Evolutionary conservation across 2,888 invertebrate genomes (phyloP).

Genomic region (Caenorhabditis uteleia): DNA sequence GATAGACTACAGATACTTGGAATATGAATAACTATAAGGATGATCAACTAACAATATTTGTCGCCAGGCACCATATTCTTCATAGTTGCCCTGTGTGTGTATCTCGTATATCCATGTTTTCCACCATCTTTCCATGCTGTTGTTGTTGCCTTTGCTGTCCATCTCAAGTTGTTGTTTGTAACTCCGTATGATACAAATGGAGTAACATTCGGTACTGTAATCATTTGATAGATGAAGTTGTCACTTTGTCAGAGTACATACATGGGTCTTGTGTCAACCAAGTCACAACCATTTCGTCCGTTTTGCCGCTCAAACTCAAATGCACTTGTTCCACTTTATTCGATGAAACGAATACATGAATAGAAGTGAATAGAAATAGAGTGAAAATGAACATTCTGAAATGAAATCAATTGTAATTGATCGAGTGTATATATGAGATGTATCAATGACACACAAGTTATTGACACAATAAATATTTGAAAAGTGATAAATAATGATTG

Average conservation of each 20-base stretch:
- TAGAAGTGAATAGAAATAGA: no score
- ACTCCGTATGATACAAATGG: slow-evolving; percentile 26
- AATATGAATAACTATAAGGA: neutral
- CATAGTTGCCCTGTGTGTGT: slow-evolving; percentile 30
- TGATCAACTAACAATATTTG: slow-evolving; percentile 40
- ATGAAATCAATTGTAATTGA: no score
- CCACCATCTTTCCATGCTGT: slow-evolving; percentile 36
- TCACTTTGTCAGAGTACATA: slow-evolving; percentile 24
- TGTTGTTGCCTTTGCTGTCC: slow-evolving; percentile 27
- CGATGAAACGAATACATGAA: no score
- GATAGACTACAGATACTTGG: slow-evolving; percentile 50
- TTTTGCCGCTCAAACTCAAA: slow-evolving; percentile 33
- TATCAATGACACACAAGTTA: no score
- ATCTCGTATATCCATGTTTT: slow-evolving; percentile 11
- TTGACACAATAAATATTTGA: neutral
- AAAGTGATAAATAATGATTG: no score
- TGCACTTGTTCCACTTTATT: slow-evolving; percentile 44
- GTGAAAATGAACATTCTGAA: no score
- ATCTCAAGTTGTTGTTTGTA: slow-evolving; percentile 11
- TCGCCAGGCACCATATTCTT: slow-evolving; percentile 28
- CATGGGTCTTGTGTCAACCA: slow-evolving; percentile 43
- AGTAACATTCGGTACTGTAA: slow-evolving; percentile 35
- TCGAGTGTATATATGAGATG: no score
- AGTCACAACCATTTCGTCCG: slow-evolving; percentile 44
- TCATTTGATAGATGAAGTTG: neutral